phyloP scores from a whole-genome alignment of 2,888 invertebrate species.

The Drosophila meridionalis region DNA sequence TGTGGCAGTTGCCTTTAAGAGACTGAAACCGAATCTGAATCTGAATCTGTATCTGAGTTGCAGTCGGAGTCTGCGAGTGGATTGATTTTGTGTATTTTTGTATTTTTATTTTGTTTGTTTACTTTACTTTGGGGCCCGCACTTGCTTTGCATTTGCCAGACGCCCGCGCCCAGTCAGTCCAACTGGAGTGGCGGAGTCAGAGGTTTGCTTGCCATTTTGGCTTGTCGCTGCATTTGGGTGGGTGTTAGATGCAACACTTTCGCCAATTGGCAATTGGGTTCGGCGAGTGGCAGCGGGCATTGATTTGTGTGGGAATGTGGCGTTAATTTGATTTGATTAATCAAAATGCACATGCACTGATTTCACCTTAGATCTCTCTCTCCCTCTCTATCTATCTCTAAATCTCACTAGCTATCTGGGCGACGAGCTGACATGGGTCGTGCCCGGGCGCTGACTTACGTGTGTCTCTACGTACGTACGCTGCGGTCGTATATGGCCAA shows the following conservation, averaged over 20 bases:
- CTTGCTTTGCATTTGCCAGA: constrained; percentile 63
- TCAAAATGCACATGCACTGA: constrained; percentile 64
- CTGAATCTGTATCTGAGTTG: constrained; percentile 23
- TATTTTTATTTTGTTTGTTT: constrained; percentile 24
- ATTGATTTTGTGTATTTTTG: constrained; percentile 41
- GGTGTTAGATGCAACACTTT: constrained; percentile 78
- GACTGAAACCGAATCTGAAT: constrained; percentile 47
- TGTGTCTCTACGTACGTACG: constrained; percentile 8
- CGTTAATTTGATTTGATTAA: constrained; percentile 80
- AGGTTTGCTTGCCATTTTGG: constrained; percentile 64
- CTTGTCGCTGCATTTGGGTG: constrained; percentile 66
- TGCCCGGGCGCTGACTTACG: constrained; percentile 48
- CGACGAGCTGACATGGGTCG: constrained; percentile 47
- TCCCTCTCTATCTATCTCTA: neutral
- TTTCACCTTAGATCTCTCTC: constrained; percentile 54
- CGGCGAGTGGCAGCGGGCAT: constrained; percentile 60
- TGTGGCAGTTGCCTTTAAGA: constrained; percentile 68
- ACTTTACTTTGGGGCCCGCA: constrained; percentile 20
- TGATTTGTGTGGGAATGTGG: constrained; percentile 79
- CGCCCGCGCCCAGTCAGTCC: constrained; percentile 51
- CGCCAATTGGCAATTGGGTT: constrained; percentile 65
- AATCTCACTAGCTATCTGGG: neutral
- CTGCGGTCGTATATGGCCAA: constrained; percentile 54
- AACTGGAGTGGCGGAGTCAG: constrained; percentile 8
- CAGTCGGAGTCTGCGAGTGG: constrained; percentile 25